Evolutionary conservation across 2,888 invertebrate genomes (phyloP).

Genomic region (Sipha maydis): DNA sequence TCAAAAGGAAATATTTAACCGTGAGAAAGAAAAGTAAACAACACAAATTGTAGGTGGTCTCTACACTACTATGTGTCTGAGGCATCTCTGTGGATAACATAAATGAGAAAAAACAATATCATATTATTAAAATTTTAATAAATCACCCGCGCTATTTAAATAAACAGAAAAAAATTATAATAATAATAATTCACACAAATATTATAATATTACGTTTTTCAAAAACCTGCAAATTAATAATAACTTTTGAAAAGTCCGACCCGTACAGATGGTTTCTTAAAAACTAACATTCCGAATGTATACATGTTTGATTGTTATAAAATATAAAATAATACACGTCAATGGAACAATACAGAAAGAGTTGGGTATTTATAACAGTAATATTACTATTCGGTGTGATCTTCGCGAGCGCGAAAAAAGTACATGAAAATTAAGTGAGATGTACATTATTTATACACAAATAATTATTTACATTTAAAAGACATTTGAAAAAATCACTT

Average conservation of each 20-base stretch:
- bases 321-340: neutral
- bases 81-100: neutral
- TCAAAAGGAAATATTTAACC: too few relatives aligned
- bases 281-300: slow-evolving; percentile 29
- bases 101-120: slow-evolving; percentile 13
- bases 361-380: neutral
- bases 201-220: neutral
- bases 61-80: too few relatives aligned
- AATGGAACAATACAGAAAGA: slow-evolving; percentile 24
- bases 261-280: slow-evolving; percentile 34
- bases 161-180: slow-evolving; percentile 27
- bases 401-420: slow-evolving; percentile 13
- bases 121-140: slow-evolving; percentile 30
- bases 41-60: too few relatives aligned
- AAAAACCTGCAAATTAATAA: slow-evolving; percentile 9
- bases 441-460: slow-evolving; percentile 40
- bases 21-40: too few relatives aligned
- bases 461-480: slow-evolving; percentile 48
- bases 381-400: slow-evolving; percentile 15
- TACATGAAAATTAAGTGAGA: slow-evolving; percentile 50
- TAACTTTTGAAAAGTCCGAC: slow-evolving; percentile 35
- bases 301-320: neutral
- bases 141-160: slow-evolving; percentile 45
- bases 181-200: slow-evolving; percentile 43
- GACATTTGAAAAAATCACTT: slow-evolving; percentile 32